A percentile compares a stretch with the other conserved stretches of the same genome.
These are phyloP conservation scores for Pangasius mekongensis DNA, from an alignment of 2,797 vertebrate species.

Conservation along the genomic window DNA sequence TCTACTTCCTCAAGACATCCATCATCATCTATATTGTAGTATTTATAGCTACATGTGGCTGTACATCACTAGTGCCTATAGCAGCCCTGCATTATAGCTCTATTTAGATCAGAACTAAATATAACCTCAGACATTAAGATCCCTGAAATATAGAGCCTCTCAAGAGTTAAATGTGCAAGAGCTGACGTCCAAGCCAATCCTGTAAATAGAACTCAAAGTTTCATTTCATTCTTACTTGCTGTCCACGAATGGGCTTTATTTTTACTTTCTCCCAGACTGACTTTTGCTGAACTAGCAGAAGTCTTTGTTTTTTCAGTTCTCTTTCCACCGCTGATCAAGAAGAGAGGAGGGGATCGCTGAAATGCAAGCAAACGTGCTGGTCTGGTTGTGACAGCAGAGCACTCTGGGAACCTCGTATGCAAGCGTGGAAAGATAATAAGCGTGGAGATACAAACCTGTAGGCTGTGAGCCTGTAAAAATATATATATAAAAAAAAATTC, in stretches of 20 bases:
- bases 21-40: background rate
- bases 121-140: background rate
- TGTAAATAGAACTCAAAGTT: background rate
- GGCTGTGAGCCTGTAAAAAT: background rate
- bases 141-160: background rate
- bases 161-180: background rate
- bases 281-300: conserved; percentile 28
- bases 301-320: conserved; percentile 13
- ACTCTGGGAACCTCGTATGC: background rate
- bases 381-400: background rate
- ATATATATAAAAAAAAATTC: background rate
- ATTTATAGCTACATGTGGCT: background rate
- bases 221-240: background rate
- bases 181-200: background rate
- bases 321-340: background rate
- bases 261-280: background rate
- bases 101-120: background rate
- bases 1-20: background rate
- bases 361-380: background rate
- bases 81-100: background rate
- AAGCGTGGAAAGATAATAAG: background rate
- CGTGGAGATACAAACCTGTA: background rate
- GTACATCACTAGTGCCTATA: background rate
- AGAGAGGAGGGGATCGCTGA: conserved; percentile 3
- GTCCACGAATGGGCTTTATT: background rate